phyloP scores from a whole-genome alignment of 2,888 invertebrate species.

The Brassicogethes aeneus region DNA sequence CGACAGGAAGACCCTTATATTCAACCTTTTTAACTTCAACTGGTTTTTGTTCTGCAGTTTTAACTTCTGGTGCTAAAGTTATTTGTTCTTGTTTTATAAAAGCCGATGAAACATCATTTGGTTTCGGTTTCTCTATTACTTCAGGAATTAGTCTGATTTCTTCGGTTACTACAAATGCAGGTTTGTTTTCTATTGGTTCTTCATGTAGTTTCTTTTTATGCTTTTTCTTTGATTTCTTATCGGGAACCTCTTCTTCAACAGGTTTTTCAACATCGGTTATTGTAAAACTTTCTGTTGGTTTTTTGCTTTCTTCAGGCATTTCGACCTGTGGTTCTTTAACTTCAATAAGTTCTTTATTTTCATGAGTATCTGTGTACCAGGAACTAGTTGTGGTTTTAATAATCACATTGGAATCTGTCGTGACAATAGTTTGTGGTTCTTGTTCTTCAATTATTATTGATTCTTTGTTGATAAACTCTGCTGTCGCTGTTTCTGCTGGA shows the following conservation, averaged over 20 bases:
- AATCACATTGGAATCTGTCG: too few relatives aligned
- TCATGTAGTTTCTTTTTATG: conserved; percentile 17
- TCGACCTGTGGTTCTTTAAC: not conserved
- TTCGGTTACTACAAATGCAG: conserved; percentile 19
- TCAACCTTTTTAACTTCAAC: conserved; percentile 16
- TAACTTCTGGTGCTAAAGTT: not conserved
- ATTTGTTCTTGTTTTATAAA: not conserved
- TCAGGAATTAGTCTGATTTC: conserved; percentile 17
- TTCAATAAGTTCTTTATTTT: conserved; percentile 8
- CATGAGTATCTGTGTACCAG: conserved; percentile 6
- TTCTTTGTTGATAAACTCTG: too few relatives aligned
- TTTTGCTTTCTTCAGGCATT: conserved; percentile 2
- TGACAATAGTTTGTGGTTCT: too few relatives aligned
- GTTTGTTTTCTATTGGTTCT: conserved; percentile 21
- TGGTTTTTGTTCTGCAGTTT: conserved; percentile 8
- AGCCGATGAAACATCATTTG: conserved; percentile 4
- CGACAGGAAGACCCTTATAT: conserved; percentile 24
- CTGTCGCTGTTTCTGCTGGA: too few relatives aligned
- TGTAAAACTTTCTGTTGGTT: not conserved
- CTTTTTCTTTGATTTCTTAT: conserved; percentile 20
- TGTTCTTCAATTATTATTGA: too few relatives aligned
- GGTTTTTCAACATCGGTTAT: not conserved
- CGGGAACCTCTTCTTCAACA: not conserved
- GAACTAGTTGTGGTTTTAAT: too few relatives aligned
- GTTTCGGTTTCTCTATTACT: conserved; percentile 8